Base-by-base conservation (phyloP, 1,140 invertebrate genomes). In the Diorhabda carinulata region DNA sequence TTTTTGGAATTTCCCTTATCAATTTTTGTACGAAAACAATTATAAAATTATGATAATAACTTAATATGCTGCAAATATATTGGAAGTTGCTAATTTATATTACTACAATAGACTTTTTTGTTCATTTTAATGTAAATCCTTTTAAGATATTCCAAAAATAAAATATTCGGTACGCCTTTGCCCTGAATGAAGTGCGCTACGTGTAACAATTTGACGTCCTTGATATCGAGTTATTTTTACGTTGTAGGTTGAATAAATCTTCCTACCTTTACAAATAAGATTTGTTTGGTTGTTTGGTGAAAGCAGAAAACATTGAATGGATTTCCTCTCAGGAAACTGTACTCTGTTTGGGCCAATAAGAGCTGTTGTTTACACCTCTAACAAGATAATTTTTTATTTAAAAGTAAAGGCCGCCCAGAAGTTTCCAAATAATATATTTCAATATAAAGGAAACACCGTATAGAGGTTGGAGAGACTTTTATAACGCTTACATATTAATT, bases 151-250 rank as follows among this genome's bases (percentile, higher is more conserved):
- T 25, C 25, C 25, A 25, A 25, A 25, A 25, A 25, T 25, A 25
- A 25, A n/a, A 52, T 4, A n/a, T n/a, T n/a, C n/a, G 47, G 2
- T 52, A 52, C 47, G 47, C 47, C 47, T 25, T 47, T 40, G 63
- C 45, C 10, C 7, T 4, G 63, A 8, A 45, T 64, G 40, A 64
- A 45, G 63, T 64, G 10, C 56, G 25, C 44, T 9, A n/a, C 44
- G n/a, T 56, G 63, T 64, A 64, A 64, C 63, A 64, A 45, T 64
- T 64, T 64, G 63, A 64, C 63, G 63, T 64, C 44, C 63, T 64
- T 43, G 41, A 64, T 64, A 7, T 44, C 5, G 41, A 47, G n/a
- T 43, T 64, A 64, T 64, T 64, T 64, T 64, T 64, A 52, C 47
- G 40, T 5, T 52, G 44, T 64, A 6, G 44, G 9, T 56, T 64